A percentile compares a stretch with the other conserved stretches of the same genome.
Evolutionary conservation across 2,797 vertebrate genomes (phyloP).

Genomic region (Staurois parvus): DNA sequence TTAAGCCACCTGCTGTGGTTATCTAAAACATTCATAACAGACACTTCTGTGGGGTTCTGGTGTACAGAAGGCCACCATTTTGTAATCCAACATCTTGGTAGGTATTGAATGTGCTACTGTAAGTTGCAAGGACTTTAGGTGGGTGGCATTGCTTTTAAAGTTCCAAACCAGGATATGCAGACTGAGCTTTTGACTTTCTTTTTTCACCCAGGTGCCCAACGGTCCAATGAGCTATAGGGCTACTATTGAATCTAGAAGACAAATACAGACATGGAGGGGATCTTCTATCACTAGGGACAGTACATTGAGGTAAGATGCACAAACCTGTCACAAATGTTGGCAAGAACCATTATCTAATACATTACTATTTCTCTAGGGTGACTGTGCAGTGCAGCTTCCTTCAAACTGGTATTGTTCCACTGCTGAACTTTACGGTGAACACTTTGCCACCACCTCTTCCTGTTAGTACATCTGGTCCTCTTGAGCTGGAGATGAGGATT

Average conservation of each 20-base stretch:
- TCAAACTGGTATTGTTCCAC: slow-evolving; percentile 42
- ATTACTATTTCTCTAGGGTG: slow-evolving; percentile 60
- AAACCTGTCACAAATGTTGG: too few species aligned
- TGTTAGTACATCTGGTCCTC: slow-evolving; percentile 64
- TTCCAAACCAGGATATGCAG: too few species aligned
- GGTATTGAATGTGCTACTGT: too few species aligned
- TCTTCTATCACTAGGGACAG: slow-evolving; percentile 70
- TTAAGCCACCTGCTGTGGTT: too few species aligned
- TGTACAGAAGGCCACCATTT: too few species aligned
- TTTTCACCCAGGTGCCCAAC: slow-evolving; percentile 61
- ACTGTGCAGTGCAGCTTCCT: slow-evolving; percentile 68
- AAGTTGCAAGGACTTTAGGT: too few species aligned
- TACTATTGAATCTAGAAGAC: slow-evolving; percentile 64
- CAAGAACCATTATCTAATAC: background rate
- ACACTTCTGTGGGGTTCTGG: too few species aligned
- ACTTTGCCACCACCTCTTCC: slow-evolving; percentile 49
- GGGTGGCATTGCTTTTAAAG: too few species aligned
- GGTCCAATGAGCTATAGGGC: slow-evolving; percentile 66
- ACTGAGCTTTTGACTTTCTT: too few species aligned
- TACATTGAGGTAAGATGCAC: slow-evolving; percentile 68
- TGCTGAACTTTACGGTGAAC: slow-evolving; percentile 65
- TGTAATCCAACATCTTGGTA: too few species aligned
- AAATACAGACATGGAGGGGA: slow-evolving; percentile 33
- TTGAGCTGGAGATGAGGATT: slow-evolving; percentile 71
- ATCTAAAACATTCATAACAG: too few species aligned